Base-by-base conservation (phyloP, 2,888 invertebrate species). In the Drosophila anceps region DNA sequence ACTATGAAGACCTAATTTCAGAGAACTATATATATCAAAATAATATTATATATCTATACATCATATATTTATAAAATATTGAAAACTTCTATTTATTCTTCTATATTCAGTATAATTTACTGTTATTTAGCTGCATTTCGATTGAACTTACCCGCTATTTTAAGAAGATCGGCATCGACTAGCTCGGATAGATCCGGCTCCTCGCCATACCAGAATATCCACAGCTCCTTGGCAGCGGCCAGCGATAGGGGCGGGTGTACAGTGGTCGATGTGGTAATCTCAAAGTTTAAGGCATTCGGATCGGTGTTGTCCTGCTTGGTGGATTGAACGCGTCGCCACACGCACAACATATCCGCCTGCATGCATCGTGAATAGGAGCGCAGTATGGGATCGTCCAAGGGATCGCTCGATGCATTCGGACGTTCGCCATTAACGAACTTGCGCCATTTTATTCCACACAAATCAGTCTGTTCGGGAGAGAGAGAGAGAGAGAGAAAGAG, bases 181-280 rank as follows among this genome's bases (percentile, higher is more conserved):
- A 98, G 94, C 72, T 96, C 96, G 90, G 95, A 95, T 79, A 98
- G 95, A 93, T 98, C 97, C 66, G 98, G 98, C 93, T 98, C 98
- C 93, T 98, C 98, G 91, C 98, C 98, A 94, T 99, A 99, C 99
- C 99, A 99, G 94, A 99, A 99, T 93, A 99, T 97, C 99, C 99
- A 99, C 74, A 99, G 95, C 93, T 99, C 99, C 94, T 99, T 99
- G 93, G 97, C 96, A 91, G 97, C 96, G 92, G 96, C 95, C 88
- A 97, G 94, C 88, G 96, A 96, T 90, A 97, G 95, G 81, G 97
- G 96, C 92, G 96, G 96, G 91, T 95, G 95, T 92, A 93, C 92
- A 94, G 94, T 91, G 60, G 84, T 84, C 94, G 94, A 92, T 81
- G 91, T 91, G 64, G 91, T 92, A 75, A 92, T 92, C 79, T 93